Conservation (phyloP, 2,113 vertebrate genomes). For the Lasiurus borealis region DNA sequence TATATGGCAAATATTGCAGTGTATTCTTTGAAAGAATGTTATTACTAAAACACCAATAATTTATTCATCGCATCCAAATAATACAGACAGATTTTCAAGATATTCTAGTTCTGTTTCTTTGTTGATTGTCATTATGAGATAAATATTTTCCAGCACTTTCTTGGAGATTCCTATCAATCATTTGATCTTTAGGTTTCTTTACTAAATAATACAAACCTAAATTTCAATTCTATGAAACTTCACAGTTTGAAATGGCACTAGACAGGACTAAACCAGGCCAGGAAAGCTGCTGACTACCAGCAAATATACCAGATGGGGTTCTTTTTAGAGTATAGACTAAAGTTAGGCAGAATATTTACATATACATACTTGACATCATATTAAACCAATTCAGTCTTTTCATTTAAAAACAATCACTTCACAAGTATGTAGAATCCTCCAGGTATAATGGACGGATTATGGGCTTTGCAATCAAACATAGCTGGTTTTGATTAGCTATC, state of each 20-base stretch:
- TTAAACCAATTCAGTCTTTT: conserved; percentile 52
- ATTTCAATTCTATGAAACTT: neutral
- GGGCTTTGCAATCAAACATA: conserved; percentile 64
- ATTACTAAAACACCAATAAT: conserved; percentile 20
- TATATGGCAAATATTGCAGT: neutral
- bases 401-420: conserved; percentile 70
- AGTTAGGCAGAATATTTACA: conserved; percentile 11
- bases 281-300: neutral
- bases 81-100: neutral
- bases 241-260: neutral
- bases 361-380: conserved; percentile 42
- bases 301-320: neutral
- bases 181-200: neutral
- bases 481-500: conserved; percentile 73
- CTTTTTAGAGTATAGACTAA: conserved; percentile 1
- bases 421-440: conserved; percentile 65
- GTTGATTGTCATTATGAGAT: neutral
- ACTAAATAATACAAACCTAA: neutral
- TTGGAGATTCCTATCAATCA: neutral
- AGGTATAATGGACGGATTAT: conserved; percentile 71
- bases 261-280: neutral
- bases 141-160: neutral
- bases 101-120: neutral
- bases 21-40: neutral
- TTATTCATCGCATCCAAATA: neutral